phyloP scores from a whole-genome alignment of 2,888 invertebrate species.

The Aphrophora alni region DNA sequence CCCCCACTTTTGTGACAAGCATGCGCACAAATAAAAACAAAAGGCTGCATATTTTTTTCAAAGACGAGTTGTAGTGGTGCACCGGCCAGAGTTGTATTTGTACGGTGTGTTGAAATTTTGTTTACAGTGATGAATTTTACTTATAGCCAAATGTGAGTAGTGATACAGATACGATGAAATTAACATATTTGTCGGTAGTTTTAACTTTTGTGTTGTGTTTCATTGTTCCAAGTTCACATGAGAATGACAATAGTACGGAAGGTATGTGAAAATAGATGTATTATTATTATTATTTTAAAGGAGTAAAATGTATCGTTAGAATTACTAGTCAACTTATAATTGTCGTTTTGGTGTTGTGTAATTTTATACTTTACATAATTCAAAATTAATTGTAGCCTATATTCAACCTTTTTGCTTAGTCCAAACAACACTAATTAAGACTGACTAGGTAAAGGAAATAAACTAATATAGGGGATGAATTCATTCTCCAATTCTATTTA shows the following conservation, averaged over 20 bases:
- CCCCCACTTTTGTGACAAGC: not conserved
- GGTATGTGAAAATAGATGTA: not conserved
- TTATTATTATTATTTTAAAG: too few species aligned
- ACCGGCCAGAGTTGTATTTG: not conserved
- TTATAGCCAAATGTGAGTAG: not conserved
- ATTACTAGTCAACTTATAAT: too few species aligned
- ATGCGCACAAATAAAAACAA: conserved; percentile 9
- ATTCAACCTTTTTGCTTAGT: too few species aligned
- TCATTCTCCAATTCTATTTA: too few species aligned
- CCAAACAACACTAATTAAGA: too few species aligned
- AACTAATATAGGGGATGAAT: too few species aligned
- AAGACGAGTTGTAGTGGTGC: not conserved
- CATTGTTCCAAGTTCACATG: not conserved
- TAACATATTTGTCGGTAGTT: not conserved
- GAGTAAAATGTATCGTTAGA: too few species aligned
- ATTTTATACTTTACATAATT: too few species aligned
- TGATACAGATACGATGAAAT: not conserved
- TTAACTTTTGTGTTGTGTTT: not conserved
- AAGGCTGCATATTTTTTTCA: not conserved
- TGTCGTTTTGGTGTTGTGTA: too few species aligned
- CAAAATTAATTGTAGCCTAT: too few species aligned
- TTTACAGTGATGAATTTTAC: not conserved
- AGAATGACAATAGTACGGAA: not conserved
- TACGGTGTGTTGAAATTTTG: not conserved
- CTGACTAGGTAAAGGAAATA: too few species aligned